These are phyloP conservation scores for Trematomus bernacchii DNA, from an alignment of 2,797 vertebrate genomes.

Conservation along the genomic window DNA sequence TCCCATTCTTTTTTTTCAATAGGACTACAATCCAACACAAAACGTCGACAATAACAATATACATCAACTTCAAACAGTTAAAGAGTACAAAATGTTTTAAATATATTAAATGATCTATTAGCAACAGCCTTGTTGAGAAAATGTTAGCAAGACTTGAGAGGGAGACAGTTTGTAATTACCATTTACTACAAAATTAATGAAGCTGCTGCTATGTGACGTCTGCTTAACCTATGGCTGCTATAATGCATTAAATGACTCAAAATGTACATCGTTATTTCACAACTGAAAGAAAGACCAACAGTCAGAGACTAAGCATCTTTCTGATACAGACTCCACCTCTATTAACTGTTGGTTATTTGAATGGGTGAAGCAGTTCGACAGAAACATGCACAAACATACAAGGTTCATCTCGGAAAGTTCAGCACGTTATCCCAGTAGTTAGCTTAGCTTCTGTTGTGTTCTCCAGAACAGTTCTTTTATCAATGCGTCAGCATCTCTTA, in stretches of 20 bases:
- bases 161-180: conserved; percentile 59
- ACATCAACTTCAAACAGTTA: conserved; percentile 73
- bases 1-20: conserved; percentile 46
- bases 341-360: conserved; percentile 20
- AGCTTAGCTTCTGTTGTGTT: conserved; percentile 45
- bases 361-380: conserved; percentile 35
- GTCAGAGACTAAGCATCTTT: conserved; percentile 23
- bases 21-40: conserved; percentile 69
- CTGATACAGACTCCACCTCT: conserved; percentile 35
- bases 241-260: conserved; percentile 50
- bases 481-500: conserved; percentile 19
- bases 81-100: conserved; percentile 81
- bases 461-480: conserved; percentile 30
- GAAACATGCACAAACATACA: conserved; percentile 47
- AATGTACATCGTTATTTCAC: conserved; percentile 40
- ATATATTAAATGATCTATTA: conserved; percentile 88
- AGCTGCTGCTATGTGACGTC: conserved; percentile 48
- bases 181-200: conserved; percentile 60
- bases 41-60: conserved; percentile 69
- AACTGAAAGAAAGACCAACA: conserved; percentile 42
- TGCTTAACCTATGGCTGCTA: conserved; percentile 46
- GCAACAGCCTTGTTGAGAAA: conserved; percentile 73
- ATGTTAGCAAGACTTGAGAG: conserved; percentile 79
- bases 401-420: conserved; percentile 45
- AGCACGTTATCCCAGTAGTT: conserved; percentile 50